Base-by-base conservation (phyloP, 1,140 invertebrate genomes). In the Atta colombica region DNA sequence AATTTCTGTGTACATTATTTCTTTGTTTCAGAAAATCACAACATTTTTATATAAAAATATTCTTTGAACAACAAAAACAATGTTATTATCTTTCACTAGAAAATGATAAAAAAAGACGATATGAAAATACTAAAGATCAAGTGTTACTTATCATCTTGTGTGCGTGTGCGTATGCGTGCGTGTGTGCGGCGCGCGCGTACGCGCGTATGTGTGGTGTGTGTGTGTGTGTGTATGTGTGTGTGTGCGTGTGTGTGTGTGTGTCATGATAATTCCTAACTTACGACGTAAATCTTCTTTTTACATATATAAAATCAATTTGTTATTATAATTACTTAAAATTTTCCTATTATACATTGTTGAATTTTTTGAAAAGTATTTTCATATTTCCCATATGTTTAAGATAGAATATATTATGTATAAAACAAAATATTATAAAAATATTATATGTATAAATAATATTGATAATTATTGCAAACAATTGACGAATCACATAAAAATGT, bases 111-210 rank as follows among this genome's bases (percentile, higher is more conserved):
- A 25, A 6, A 68, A 12, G 21, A 16, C 6, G 14, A 69, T 51
- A 68, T 21, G 65, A 12, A 69, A 49, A 69, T 21, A 3, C 28
- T 25, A 69, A 69, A 68, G 39, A 68, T 68, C n/a, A 21, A 68
- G 35, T 68, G 5, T 21, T 14, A 12, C 7, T 68, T 68, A 39
- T 68, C 7, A 66, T 65, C 14, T 31, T 31, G 25, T 25, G 25
- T 0, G 25, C 0, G 25, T 0, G 25, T 25, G 25, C 0, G 25
- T 0, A 0, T 25, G 25, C 25, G 25, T 25, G 25, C 25, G 25
- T 25, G 25, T 0, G 25, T 25, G 25, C 25, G 25, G 25, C 25
- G 25, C 25, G 25, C 25, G 25, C 25, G 25, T 25, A 0, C 25
- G 25, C 25, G 25, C 21, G 21, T 21, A 21, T 21, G 21, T 21